Base-by-base conservation (phyloP, 1,140 invertebrate species). In the Aphelenchoides avenae region DNA sequence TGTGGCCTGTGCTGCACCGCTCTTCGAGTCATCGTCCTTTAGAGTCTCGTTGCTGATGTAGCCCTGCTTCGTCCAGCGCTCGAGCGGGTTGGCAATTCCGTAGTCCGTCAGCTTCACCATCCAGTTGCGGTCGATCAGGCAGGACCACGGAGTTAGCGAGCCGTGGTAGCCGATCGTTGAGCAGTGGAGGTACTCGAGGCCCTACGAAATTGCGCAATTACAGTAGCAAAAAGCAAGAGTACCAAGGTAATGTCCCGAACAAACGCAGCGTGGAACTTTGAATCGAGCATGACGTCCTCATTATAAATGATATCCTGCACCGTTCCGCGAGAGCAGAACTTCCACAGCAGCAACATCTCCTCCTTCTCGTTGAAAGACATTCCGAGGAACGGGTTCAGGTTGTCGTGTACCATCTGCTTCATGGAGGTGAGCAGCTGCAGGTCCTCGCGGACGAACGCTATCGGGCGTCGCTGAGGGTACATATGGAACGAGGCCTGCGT, bases 331-430 rank as follows among this genome's bases (percentile, higher is more conserved):
- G 67, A 71, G 47, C 72, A 75, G 57, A 75, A 75, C 39, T 75
- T 75, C 72, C 72, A 75, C 9, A 76, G 41, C 5, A 75, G 18
- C 9, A 76, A 42, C 56, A 75, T 65, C 34, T 75, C 72, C 36
- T 75, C 73, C 44, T 75, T 75, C 44, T 75, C 72, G 41, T 75
- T 75, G 49, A 76, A 75, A 29, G 66, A 56, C 52, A 75, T 68
- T n/a, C 72, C 72, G 22, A 75, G 55, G 52, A 75, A 75, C 1
- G 72, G 72, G 49, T 75, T 75, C 31, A 75, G 44, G 44, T 75
- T 75, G 40, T 75, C 72, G 41, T 75, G 72, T 11, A 75, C 71
- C 52, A 58, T 24, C 40, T 52, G 33, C 41, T 66, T 68, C 58
- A 68, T 61, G 27, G 39, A 18, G 30, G 46, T 64, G 13, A 73